Evolutionary conservation across 2,797 vertebrate species (phyloP).

Genomic region (Sciurus carolinensis): DNA sequence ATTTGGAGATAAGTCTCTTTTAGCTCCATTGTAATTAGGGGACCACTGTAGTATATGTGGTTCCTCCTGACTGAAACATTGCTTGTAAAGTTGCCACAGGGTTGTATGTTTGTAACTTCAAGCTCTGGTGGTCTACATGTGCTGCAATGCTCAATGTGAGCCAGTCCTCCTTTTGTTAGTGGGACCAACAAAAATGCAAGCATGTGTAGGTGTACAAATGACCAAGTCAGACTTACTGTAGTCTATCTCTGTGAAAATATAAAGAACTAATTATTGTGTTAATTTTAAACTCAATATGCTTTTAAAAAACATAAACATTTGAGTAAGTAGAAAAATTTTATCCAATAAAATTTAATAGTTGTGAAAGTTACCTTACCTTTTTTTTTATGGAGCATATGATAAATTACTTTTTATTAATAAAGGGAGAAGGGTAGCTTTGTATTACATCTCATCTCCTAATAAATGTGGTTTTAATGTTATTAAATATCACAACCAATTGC

Average conservation of each 20-base stretch:
- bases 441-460: background rate
- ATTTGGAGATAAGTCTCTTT: background rate
- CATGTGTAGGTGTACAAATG: background rate
- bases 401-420: slow-evolving; percentile 47
- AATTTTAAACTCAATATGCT: slow-evolving; percentile 22
- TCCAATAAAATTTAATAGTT: slow-evolving; percentile 25
- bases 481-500: slow-evolving; percentile 4
- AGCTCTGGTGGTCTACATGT: background rate
- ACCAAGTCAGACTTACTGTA: background rate
- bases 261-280: slow-evolving; percentile 12
- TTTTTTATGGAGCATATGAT: background rate
- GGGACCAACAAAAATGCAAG: background rate
- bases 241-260: background rate
- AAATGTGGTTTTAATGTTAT: background rate
- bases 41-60: background rate
- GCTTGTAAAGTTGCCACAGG: background rate
- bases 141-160: background rate
- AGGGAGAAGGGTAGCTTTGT: background rate
- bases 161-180: background rate
- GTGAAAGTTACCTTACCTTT: background rate
- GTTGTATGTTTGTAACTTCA: background rate
- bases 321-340: background rate
- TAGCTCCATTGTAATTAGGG: background rate
- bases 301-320: background rate
- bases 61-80: background rate